phyloP scores from a whole-genome alignment of 2,888 invertebrate species.

The Amorpha juglandis region DNA sequence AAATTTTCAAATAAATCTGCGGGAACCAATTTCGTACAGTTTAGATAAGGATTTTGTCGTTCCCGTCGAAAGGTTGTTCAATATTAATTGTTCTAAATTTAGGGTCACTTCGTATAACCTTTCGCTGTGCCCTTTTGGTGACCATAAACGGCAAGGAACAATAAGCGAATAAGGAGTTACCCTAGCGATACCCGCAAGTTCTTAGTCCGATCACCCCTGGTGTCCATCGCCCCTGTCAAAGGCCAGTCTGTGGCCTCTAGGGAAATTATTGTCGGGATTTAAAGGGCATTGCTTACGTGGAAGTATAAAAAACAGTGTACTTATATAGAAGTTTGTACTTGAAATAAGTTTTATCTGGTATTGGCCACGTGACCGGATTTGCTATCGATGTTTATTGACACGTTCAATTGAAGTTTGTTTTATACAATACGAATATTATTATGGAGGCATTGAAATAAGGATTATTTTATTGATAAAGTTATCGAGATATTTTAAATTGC shows the following conservation, averaged over 20 bases:
- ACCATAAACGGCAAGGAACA: conserved; percentile 82
- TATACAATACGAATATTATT: conserved; percentile 28
- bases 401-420: conserved; percentile 38
- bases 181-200: conserved; percentile 72
- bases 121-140: conserved; percentile 74
- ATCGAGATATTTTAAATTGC: too few species aligned
- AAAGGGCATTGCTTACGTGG: conserved; percentile 81
- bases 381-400: conserved; percentile 41
- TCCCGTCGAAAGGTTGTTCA: conserved; percentile 48
- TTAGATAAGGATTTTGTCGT: conserved; percentile 52
- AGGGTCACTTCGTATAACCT: conserved; percentile 62
- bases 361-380: conserved; percentile 65
- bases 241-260: conserved; percentile 74
- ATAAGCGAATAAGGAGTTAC: conserved; percentile 77
- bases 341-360: conserved; percentile 63
- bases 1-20: conserved; percentile 61
- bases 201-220: conserved; percentile 70
- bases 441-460: too few species aligned
- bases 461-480: too few species aligned
- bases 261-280: conserved; percentile 85
- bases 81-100: conserved; percentile 72
- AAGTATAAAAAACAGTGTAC: conserved; percentile 77
- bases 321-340: conserved; percentile 68
- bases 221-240: conserved; percentile 82
- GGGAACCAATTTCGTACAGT: conserved; percentile 54